Conservation (phyloP, 2,113 vertebrate genomes). For the Sardina pilchardus region DNA sequence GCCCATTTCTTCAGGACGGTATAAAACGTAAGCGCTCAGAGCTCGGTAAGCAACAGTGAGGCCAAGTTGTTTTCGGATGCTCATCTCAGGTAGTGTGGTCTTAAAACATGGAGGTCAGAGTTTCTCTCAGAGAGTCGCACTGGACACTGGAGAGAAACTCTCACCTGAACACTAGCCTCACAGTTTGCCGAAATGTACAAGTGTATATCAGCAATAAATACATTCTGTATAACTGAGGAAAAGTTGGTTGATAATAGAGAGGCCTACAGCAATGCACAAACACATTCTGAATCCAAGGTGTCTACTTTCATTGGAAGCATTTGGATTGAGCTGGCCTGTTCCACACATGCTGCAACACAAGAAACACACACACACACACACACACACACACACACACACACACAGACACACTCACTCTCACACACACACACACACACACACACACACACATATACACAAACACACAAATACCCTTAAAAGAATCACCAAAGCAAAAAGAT, state of each 20-base stretch:
- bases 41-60: not conserved
- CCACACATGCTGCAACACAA: not conserved
- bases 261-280: not conserved
- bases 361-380: not conserved
- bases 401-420: conserved; percentile 12
- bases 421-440: not conserved
- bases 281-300: not conserved
- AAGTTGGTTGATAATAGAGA: not conserved
- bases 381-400: not conserved
- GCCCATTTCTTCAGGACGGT: not conserved
- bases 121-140: not conserved
- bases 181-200: not conserved
- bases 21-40: not conserved
- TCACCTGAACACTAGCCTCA: not conserved
- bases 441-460: not conserved
- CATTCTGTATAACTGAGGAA: not conserved
- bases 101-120: not conserved
- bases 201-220: conserved; percentile 17
- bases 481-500: not conserved
- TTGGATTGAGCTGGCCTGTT: conserved; percentile 2
- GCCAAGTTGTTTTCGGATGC: not conserved
- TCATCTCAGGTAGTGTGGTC: not conserved
- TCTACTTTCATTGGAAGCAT: conserved; percentile 13
- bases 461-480: not conserved
- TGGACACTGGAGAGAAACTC: not conserved